Percentiles rank a stretch among this genome's conserved stretches.
Conservation (phyloP, 2,888 invertebrate species). For the Dendrolimus houi region DNA sequence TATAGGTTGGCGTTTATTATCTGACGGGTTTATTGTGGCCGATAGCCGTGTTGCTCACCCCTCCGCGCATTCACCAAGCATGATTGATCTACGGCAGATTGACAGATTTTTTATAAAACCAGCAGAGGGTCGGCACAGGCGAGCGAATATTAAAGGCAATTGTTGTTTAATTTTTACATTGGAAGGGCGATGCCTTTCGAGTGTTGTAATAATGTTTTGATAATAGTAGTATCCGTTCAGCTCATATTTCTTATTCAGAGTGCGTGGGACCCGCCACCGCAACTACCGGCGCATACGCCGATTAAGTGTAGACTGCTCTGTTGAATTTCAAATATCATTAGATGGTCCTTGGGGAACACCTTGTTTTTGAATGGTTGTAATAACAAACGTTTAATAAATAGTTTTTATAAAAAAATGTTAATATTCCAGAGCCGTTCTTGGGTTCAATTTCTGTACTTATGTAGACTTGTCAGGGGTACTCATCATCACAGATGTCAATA, state of each 20-base stretch:
- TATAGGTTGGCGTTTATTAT: constrained; percentile 68
- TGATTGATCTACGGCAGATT: constrained; percentile 75
- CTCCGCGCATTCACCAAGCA: constrained; percentile 60
- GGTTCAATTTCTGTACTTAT: too few relatives aligned
- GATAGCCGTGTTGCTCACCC: constrained; percentile 48
- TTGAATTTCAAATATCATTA: constrained; percentile 47
- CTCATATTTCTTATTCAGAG: constrained; percentile 74
- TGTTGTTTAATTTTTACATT: constrained; percentile 76
- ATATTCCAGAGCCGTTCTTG: too few relatives aligned
- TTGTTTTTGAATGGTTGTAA: constrained; percentile 24
- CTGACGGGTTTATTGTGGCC: constrained; percentile 63
- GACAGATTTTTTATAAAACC: constrained; percentile 72
- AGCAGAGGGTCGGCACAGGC: constrained; percentile 56
- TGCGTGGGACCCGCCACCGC: constrained; percentile 56
- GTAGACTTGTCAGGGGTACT: too few relatives aligned
- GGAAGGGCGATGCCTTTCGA: constrained; percentile 65
- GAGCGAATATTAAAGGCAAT: constrained; percentile 75
- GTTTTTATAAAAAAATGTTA: too few relatives aligned
- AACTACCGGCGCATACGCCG: constrained; percentile 16
- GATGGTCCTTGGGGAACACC: constrained; percentile 48
- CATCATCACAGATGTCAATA: too few relatives aligned
- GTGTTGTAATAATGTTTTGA: constrained; percentile 77
- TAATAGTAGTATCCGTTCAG: constrained; percentile 74
- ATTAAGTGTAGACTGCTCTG: constrained; percentile 34
- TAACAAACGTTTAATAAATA: background rate